These are phyloP conservation scores for Acanthosepion esculentum DNA, from an alignment of 2,888 invertebrate genomes.

Conservation along the genomic window DNA sequence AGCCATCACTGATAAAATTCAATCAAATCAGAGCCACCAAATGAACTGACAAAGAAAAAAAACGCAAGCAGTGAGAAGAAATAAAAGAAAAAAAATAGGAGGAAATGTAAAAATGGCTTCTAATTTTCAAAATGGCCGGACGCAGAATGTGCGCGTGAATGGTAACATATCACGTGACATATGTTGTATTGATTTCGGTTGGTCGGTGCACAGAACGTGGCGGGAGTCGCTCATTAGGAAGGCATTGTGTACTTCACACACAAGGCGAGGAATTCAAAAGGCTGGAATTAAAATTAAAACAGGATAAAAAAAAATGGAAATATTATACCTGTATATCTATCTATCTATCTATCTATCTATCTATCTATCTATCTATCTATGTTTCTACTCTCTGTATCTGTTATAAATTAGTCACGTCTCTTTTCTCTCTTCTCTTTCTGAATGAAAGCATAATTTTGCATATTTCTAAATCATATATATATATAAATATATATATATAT, in stretches of 20 bases:
- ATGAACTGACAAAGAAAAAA: no score
- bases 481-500: no score
- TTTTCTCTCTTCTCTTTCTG: no score
- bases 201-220: neutral
- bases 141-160: neutral
- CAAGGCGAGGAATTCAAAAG: conserved; percentile 1
- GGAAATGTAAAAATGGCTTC: neutral
- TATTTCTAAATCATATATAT: no score
- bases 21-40: no score
- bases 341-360: neutral
- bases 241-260: neutral
- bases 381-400: neutral
- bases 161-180: neutral
- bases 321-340: neutral
- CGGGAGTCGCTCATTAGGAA: conserved; percentile 20
- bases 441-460: no score
- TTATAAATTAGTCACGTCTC: no score
- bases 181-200: neutral
- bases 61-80: no score
- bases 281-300: neutral
- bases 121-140: conserved; percentile 4
- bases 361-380: neutral
- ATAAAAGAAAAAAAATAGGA: no score
- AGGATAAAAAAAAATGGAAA: neutral
- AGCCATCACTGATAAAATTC: no score